phyloP scores from a whole-genome alignment of 2,113 vertebrate species.

The Psammodynastes pulverulentus region DNA sequence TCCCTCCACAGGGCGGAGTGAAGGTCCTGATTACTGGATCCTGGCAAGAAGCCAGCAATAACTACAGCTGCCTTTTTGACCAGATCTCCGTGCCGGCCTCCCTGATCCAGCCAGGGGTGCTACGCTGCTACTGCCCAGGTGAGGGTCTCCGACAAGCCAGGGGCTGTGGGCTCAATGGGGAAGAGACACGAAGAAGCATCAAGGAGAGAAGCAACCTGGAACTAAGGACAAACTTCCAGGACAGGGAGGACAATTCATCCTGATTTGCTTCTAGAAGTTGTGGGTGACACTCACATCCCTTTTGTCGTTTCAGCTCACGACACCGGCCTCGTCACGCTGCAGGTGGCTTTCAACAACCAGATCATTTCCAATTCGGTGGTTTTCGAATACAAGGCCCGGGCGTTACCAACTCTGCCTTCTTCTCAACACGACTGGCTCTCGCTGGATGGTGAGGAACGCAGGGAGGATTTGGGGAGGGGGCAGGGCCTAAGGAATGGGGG shows the following conservation, averaged over 20 bases:
- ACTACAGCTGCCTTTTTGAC: constrained; percentile 98
- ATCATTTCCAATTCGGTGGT: constrained; percentile 99
- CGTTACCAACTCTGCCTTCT: constrained; percentile 93
- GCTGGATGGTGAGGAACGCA: constrained; percentile 83
- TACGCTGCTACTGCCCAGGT: constrained; percentile 99
- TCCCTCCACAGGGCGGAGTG: constrained; percentile 85
- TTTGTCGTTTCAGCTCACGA: constrained; percentile 83
- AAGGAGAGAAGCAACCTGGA: too few species aligned
- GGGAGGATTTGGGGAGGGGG: too few species aligned
- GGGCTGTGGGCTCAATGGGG: not conserved
- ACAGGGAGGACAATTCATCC: too few species aligned
- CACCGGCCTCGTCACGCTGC: constrained; percentile 96
- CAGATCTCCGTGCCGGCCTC: constrained; percentile 98
- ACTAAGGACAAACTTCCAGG: too few species aligned
- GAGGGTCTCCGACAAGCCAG: constrained; percentile 40
- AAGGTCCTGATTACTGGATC: constrained; percentile 98
- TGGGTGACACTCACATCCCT: not conserved
- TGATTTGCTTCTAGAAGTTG: too few species aligned
- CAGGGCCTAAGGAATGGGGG: not conserved
- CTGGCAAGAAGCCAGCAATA: constrained; percentile 96
- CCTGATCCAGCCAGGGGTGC: constrained; percentile 94
- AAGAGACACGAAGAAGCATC: not conserved
- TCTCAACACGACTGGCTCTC: constrained; percentile 99
- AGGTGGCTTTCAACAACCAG: constrained; percentile 98
- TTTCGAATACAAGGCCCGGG: constrained; percentile 98